Base-by-base conservation (phyloP, 2,113 vertebrate genomes). In the Cyphomyrus plagiostoma region DNA sequence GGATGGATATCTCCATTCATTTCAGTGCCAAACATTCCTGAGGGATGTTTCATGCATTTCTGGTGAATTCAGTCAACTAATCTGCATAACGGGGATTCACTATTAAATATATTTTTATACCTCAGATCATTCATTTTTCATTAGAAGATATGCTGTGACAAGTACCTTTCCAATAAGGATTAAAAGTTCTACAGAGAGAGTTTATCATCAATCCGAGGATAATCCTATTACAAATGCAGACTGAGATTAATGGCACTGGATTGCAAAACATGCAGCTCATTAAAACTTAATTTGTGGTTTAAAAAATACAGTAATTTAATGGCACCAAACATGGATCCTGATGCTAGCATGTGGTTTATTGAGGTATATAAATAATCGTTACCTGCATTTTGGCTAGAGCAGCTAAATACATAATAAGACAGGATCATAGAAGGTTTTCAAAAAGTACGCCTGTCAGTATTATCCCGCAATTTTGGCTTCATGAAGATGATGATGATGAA, bases 371-470 rank as follows among this genome's bases (percentile, higher is more conserved):
- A 89, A 82, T 83, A 56, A 82, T 56, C 5, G 23, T 89, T 56
- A 77, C 30, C 46, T 48, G 39, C 15, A 56, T 83, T 83, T 89
- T 80, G 49, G 82, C 35, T 95, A 15, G 13, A 77, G 70, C 35
- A 70, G 66, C 66, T 10, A 74, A 74, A 35, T 94, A 92, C 7
- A 62, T 58, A 26, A 82, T 52, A 58, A 42, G 90, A 89, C 92
- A 90, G 49, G 90, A 92, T 92, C 90, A 92, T 88, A 89, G 92
- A 93, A 94, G 94, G 94, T 94, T 93, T 91, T 93, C 92, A 90
- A 91, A 91, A 93, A 93, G 95, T 92, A 93, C 94, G 95, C 94
- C 45, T 84, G 82, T 21, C 42, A 48, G 15, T 84, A 3, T 45
- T 26, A n/a, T 30, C 15, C 35, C 30, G 42, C 74, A 80, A 42